A percentile compares a stretch with the other conserved stretches of the same genome.
Conservation (phyloP, 1,140 invertebrate species). For the Tetranychus urticae region DNA sequence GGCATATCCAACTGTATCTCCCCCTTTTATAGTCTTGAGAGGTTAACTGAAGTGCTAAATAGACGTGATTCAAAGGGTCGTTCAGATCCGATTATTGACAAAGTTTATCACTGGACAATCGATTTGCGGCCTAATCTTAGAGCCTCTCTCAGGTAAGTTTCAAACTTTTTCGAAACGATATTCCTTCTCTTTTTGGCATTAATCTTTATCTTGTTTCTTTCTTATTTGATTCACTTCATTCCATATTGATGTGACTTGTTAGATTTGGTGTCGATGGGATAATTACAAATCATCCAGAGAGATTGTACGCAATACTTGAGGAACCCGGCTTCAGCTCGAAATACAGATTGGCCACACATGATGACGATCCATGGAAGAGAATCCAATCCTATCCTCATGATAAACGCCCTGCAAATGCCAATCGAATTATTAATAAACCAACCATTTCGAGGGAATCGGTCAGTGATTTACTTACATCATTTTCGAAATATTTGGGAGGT, state of each 20-base stretch:
- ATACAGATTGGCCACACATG: slow-evolving; percentile 10
- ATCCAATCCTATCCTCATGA: background rate
- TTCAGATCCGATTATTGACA: slow-evolving; percentile 1
- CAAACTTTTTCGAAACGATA: background rate
- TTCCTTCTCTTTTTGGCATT: background rate
- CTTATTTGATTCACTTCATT: too few species aligned
- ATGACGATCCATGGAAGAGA: slow-evolving; percentile 11
- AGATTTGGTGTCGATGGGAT: slow-evolving; percentile 12
- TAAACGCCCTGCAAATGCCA: background rate
- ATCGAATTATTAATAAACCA: background rate
- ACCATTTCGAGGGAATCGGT: background rate
- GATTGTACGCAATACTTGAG: slow-evolving; percentile 8
- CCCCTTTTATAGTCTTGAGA: slow-evolving; percentile 8
- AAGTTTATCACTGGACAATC: slow-evolving; percentile 16
- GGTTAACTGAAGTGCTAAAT: slow-evolving; percentile 1
- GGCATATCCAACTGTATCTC: slow-evolving; percentile 15
- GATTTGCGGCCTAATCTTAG: slow-evolving; percentile 11
- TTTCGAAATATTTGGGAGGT: slow-evolving; percentile 3
- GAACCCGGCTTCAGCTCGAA: slow-evolving; percentile 8
- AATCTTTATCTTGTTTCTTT: too few species aligned
- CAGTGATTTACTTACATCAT: slow-evolving; percentile 4
- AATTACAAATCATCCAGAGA: slow-evolving; percentile 14
- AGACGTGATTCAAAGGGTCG: slow-evolving; percentile 3
- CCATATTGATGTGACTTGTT: too few species aligned
- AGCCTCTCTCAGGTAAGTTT: slow-evolving; percentile 4